Evolutionary conservation across 2,888 invertebrate species (phyloP), one percentile per base, ranked within the genome.

Genomic region (Ophion obscuratus): DNA sequence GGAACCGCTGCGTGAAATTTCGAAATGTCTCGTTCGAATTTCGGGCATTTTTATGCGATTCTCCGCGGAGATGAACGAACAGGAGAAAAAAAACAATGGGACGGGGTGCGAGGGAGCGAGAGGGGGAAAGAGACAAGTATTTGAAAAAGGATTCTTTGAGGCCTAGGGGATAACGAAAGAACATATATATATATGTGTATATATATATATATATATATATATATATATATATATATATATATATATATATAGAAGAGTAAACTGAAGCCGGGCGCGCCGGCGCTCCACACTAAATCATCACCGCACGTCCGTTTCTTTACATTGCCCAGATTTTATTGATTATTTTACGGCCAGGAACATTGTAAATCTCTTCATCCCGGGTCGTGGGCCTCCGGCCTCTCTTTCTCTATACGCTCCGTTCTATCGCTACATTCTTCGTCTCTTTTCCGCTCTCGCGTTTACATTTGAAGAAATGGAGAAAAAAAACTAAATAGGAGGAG

Each of bases 291-390:
- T 93, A 93, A 93, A 93, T 93, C 93, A 93, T 87, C 87, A 89
- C 91, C 91, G 92, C 92, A 91, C 92, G 93, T 93, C 93, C 88
- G 91, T 92, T 93, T 93, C 93, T 93, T 93, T 93, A 93, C 93
- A 93, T 92, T 92, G 92, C 90, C 83, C 89, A 90, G 92, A 93
- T 93, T 93, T 93, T 93, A 93, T 93, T 93, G 93, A 93, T 93
- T 93, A 93, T 93, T 93, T 93, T 93, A 93, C 91, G 92, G 91
- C 91, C 92, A 89, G 89, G 92, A 93, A 93, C 93, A 93, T 92
- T 93, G 93, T 93, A 93, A 93, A 93, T 93, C 93, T 93, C 92
- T 93, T 92, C 91, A 93, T 93, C 90, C 91, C 88, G 89, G 89
- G 89, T 83, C 76, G 85, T 74, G 85, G 82, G 84, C 80, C 83